phyloP scores from a whole-genome alignment of 2,797 vertebrate species.

The Rhinichthys osculus region DNA sequence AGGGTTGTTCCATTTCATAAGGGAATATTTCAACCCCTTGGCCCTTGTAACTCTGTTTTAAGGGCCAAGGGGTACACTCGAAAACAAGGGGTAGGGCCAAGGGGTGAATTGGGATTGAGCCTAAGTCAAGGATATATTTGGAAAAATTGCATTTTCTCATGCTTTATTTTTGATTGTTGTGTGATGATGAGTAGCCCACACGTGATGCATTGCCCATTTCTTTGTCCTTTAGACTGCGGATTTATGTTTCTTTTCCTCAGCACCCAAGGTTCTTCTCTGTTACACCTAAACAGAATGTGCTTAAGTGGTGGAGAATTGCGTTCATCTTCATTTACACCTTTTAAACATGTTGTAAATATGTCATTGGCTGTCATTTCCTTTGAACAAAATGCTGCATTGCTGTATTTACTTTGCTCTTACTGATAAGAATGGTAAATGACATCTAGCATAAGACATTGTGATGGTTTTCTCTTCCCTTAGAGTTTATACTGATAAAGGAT shows the following conservation, averaged over 20 bases:
- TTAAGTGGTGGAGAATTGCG: background rate
- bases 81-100: too few relatives aligned
- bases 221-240: background rate
- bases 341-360: slow-evolving; percentile 1
- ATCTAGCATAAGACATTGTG: background rate
- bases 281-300: background rate
- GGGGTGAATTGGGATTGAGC: too few relatives aligned
- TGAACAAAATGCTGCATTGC: background rate
- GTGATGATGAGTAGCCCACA: background rate
- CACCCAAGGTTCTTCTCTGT: background rate
- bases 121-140: slow-evolving; percentile 1
- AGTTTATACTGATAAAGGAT: background rate
- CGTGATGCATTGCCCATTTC: too few relatives aligned
- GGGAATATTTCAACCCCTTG: too few relatives aligned
- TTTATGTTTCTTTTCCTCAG: slow-evolving; percentile 17
- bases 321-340: background rate
- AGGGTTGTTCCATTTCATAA: too few relatives aligned
- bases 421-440: slow-evolving; percentile 8
- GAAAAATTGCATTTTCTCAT: background rate
- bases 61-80: too few relatives aligned
- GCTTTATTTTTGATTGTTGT: background rate
- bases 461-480: background rate
- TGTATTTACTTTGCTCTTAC: slow-evolving; percentile 1
- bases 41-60: too few relatives aligned
- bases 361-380: background rate